Base-by-base conservation (phyloP, 2,113 vertebrate genomes). In the Raja brachyura region DNA sequence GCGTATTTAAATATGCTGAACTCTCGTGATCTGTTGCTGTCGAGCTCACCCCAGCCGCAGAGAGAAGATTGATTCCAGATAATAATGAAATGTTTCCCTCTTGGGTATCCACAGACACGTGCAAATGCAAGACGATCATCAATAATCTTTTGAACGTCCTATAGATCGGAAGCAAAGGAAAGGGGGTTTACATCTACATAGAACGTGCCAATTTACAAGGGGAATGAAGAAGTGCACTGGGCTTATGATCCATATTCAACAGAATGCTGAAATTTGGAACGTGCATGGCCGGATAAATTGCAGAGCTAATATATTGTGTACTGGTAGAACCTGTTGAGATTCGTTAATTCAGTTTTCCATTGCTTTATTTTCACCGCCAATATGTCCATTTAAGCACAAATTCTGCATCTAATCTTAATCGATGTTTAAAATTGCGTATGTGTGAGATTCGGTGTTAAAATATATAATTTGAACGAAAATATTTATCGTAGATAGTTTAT, bases 11-110 rank as follows among this genome's bases (percentile, higher is more conserved):
- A 92, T 92, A 18, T 18, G 31, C 33, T 73, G 90, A 92, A 92
- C 90, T 92, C 90, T 73, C 90, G 90, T 92, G 90, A 92, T 92
- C 66, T 92, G 90, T 92, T 70, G 90, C 90, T 92, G 66, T 73
- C 16, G 33, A 18, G 66, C 33, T 92, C 66, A 28, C 3, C 66
- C 66, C 68, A 68, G 33, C 90, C 31, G 66, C 66, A 74, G 90
- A 48, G 63, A 68, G 90, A 54, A 92, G 90, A 92, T 92, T 92
- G 90, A 92, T 92, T 54, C 90, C 66, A 48, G 90, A 48, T 92
- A 92, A 92, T 70, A 92, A 70, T 92, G 68, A 74, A 54, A 92
- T 18, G 90, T 92, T 73, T 73, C 90, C 90, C 90, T 74, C 90
- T 73, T 92, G 90, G 90, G 90, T 54, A 70, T 73, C 63, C 31